Conservation (phyloP, 2,113 vertebrate species). For the Zingel zingel region DNA sequence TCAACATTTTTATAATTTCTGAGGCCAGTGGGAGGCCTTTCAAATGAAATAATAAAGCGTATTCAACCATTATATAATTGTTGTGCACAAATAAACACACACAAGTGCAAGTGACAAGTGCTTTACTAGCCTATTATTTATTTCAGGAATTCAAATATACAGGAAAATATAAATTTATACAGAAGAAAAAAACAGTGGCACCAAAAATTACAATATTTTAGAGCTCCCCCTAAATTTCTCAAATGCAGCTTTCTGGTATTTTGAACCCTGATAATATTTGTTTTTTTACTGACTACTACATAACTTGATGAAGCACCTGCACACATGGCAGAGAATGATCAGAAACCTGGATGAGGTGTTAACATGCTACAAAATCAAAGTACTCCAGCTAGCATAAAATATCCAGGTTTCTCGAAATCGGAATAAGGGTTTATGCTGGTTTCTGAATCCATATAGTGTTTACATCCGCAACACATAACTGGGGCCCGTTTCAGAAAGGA, state of each 20-base stretch:
- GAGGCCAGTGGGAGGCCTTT: background rate
- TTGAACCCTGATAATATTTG: background rate
- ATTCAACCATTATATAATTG: background rate
- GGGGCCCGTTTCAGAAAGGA: too few relatives aligned
- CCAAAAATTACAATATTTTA: background rate
- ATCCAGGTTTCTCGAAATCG: background rate
- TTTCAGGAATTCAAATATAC: background rate
- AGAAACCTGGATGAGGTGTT: background rate
- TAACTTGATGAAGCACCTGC: background rate
- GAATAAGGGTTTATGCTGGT: background rate
- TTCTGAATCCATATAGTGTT: slow-evolving; percentile 1
- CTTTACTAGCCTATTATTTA: background rate
- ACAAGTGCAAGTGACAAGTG: background rate
- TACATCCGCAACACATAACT: background rate
- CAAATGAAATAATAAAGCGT: background rate
- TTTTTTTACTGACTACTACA: background rate
- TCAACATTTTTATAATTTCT: slow-evolving; percentile 3
- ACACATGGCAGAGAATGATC: background rate
- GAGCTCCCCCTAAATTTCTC: background rate
- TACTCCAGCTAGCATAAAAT: background rate
- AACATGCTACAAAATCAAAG: background rate
- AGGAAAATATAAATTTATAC: background rate
- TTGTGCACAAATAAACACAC: background rate
- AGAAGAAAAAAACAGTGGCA: background rate
- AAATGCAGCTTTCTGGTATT: background rate